Base-by-base conservation (phyloP, 2,888 invertebrate species). In the Chydorus sphaericus region DNA sequence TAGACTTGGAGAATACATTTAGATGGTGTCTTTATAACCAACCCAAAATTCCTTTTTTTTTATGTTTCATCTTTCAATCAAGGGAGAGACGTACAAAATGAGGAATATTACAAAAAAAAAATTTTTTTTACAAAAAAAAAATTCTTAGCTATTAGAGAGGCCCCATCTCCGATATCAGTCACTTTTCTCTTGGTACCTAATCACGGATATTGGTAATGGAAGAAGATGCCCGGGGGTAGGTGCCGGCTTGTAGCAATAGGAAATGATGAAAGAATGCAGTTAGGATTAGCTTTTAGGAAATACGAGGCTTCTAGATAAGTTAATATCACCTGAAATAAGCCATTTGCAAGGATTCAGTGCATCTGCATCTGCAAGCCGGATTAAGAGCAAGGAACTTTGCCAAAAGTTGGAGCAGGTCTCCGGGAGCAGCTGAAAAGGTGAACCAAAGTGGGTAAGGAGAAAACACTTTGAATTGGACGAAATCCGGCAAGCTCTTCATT, bases 371-470 rank as follows among this genome's bases (percentile, higher is more conserved):
- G 61, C 79, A 79, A 5, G 83, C 72, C 0, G 97, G 97, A 73
- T 90, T 85, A 59, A 94, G 73, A 11, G 81, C 77, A 11, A 97
- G 73, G 56, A 94, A 71, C 55, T 77, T 79, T 39, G 81, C 81
- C 57, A 97, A 73, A 54, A 98, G 73, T 60, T 83, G 80, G 29
- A 98, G 71, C 36, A 96, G 74, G 74, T 97, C 97, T 68, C 92
- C 89, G 0, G 83, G 79, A 2, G 94, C 96, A 2, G 97, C 97
- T 48, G 91, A 91, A 70, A 98, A 98, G 65, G 98, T 93, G 64
- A 89, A 83, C 59, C 85, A 82, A 50, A 97, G 70, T 4, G 89
- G 88, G 38, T 86, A 88, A 0, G 86, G 80, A 1, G 84, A 82
- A 63, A 85, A 86, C 8, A 79, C 77, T 67, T 93, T 94, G 70